Evolutionary conservation across 2,888 invertebrate genomes (phyloP).

Genomic region (Drosophila mettleri): DNA sequence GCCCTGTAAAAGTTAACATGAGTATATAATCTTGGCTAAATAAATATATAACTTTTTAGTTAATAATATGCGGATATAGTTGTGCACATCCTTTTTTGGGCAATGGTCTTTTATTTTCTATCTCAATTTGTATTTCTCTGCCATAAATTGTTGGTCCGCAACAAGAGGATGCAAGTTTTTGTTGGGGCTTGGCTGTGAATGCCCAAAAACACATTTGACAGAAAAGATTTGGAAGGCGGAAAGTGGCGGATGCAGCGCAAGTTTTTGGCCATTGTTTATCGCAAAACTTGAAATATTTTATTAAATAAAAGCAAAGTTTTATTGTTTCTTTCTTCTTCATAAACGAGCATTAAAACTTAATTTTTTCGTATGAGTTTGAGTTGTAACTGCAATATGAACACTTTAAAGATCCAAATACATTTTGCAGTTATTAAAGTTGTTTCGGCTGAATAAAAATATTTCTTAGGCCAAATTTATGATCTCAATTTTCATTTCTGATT

Average conservation of each 20-base stretch:
- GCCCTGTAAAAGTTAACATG: too few species aligned
- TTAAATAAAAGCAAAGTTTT: slow-evolving; percentile 9
- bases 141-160: slow-evolving; percentile 59
- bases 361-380: not conserved
- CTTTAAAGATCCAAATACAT: not conserved
- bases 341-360: slow-evolving; percentile 4
- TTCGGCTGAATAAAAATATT: not conserved
- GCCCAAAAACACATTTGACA: slow-evolving; percentile 21
- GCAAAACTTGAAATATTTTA: slow-evolving; percentile 35
- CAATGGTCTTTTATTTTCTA: slow-evolving; percentile 2
- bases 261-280: slow-evolving; percentile 35
- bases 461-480: not conserved
- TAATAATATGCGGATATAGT: not conserved
- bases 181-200: slow-evolving; percentile 6
- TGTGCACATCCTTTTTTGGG: not conserved
- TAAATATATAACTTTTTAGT: not conserved
- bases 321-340: slow-evolving; percentile 9
- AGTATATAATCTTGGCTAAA: not conserved
- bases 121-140: slow-evolving; percentile 48
- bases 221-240: slow-evolving; percentile 11
- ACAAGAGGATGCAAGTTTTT: slow-evolving; percentile 48
- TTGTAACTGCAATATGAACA: not conserved
- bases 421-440: not conserved
- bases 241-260: slow-evolving; percentile 34
- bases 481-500: not conserved